phyloP scores from a whole-genome alignment of 1,140 invertebrate genomes.

The Acyrthosiphon pisum region DNA sequence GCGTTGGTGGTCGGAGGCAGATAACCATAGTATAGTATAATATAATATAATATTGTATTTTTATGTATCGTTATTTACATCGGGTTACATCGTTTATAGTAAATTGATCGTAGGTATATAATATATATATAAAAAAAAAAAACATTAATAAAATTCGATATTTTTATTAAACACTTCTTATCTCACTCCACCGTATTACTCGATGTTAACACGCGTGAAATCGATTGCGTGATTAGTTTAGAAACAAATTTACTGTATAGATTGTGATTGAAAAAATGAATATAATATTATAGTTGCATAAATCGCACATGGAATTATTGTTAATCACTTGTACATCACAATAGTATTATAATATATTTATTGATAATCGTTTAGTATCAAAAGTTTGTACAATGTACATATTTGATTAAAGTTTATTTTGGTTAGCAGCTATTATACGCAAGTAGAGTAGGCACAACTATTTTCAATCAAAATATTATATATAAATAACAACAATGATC shows the following conservation, averaged over 20 bases:
- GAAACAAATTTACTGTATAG: neutral
- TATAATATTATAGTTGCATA: neutral
- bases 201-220: neutral
- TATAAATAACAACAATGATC: neutral
- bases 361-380: neutral
- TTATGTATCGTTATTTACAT: neutral
- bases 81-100: too few species aligned
- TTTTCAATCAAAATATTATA: neutral
- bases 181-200: neutral
- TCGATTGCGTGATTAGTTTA: neutral
- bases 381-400: neutral
- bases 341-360: too few species aligned
- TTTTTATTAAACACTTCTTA: neutral
- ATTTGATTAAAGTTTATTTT: neutral
- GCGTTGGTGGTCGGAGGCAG: neutral
- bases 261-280: neutral
- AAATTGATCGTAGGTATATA: neutral
- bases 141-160: neutral
- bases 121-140: neutral
- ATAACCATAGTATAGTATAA: neutral
- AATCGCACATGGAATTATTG: neutral
- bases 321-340: too few species aligned
- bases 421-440: fast-evolving
- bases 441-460: too few species aligned
- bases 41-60: neutral